Base-by-base conservation (phyloP, 2,113 vertebrate genomes). In the Dasyornis broadbenti region DNA sequence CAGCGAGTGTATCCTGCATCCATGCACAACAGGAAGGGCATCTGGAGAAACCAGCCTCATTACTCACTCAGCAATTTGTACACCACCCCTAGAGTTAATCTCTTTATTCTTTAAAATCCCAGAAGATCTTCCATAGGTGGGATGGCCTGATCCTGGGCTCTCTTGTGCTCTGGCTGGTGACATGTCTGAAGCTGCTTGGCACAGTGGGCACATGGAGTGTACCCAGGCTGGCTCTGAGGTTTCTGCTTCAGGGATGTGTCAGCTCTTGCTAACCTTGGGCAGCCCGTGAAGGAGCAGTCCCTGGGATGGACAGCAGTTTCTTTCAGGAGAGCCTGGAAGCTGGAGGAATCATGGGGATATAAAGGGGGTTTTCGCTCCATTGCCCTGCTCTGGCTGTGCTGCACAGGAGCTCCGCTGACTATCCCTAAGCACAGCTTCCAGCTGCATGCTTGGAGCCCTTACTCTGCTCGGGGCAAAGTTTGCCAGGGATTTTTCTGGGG, bases 161-260 rank as follows among this genome's bases (percentile, higher is more conserved):
- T 53, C 37, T 40, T 69, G 54, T 73, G 63, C 40, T 50, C 40
- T 63, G 45, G 35, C 66, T 76, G 69, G 26, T 79, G 31, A 45
- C 31, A 22, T 2, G 57, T 76, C 75, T 39, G 50, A 77, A 82
- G 56, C 37, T 59, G 18, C 60, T 60, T 20, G 30, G 47, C 1
- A 3, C 47, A 66, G 61, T 44, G 61, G 37, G 61, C 17, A 31
- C 1, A 0, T 18, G 23, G 24, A 28, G 11, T 0, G 0, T 27
- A 66, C 35, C 21, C 59, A 47, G 39, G 39, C 7, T 77, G 66
- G 42, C 35, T 77, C 54, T 77, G n/a, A 0, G 0, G 11, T 40
- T 72, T 63, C 28, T 4, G 6, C 42, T 39, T 49, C 56, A 63
- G 2, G 0, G 42, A 66, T 49, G 24, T 39, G 24, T 30, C 61